Evolutionary conservation across 2,113 vertebrate genomes (phyloP).

Genomic region (Limnothrissa miodon): DNA sequence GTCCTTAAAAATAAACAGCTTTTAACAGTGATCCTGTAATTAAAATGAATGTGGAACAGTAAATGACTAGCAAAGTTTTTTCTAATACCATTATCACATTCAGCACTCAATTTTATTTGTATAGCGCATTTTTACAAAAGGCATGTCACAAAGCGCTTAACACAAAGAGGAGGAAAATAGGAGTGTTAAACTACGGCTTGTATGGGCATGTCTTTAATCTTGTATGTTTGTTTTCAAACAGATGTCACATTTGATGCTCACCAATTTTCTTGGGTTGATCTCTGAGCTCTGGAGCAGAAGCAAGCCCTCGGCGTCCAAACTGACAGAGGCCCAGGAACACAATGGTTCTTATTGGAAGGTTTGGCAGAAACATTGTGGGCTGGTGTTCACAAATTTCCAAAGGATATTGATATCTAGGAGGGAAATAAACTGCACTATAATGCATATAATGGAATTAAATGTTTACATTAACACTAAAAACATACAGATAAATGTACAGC

Average conservation of each 20-base stretch:
- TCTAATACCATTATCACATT: not conserved
- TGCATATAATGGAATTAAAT: not conserved
- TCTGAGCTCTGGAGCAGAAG: slow-evolving; percentile 56
- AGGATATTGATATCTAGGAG: slow-evolving; percentile 48
- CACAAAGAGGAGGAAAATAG: no score
- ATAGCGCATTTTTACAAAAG: no score
- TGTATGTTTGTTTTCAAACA: no score
- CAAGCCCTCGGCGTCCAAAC: slow-evolving; percentile 55
- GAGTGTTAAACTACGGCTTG: no score
- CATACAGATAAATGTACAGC: not conserved
- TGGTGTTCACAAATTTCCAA: slow-evolving; percentile 20
- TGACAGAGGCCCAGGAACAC: slow-evolving; percentile 67
- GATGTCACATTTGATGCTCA: slow-evolving; percentile 28
- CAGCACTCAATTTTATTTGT: no score
- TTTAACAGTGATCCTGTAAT: not conserved
- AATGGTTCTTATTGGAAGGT: slow-evolving; percentile 54
- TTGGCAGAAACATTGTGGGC: slow-evolving; percentile 56
- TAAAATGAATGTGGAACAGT: not conserved
- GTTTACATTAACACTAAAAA: not conserved
- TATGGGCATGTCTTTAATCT: no score
- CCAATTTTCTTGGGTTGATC: slow-evolving; percentile 71
- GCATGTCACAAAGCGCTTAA: no score
- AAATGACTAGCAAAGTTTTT: not conserved
- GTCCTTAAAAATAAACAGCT: no score
- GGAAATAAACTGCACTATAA: slow-evolving; percentile 15